Evolutionary conservation across 2,888 invertebrate genomes (phyloP), one percentile per base, ranked within the genome.

Genomic region (Andricus quercusramuli): DNA sequence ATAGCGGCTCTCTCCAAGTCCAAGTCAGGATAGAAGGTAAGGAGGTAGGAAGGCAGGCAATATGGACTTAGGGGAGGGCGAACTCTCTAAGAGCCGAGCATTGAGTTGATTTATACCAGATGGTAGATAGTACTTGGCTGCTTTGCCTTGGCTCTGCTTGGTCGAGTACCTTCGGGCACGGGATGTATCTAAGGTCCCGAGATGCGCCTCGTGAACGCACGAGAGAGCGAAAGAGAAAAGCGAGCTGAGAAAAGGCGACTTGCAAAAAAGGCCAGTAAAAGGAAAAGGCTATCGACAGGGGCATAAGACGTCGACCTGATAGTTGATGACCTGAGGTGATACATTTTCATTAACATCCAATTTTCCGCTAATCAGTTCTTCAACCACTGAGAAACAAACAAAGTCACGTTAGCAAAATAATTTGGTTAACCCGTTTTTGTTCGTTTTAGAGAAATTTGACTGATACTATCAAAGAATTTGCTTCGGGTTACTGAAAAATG

Each of bases 101-200:
- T 90, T 89, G 90, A 90, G 90, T 92, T 92, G 91, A 92, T 92
- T 92, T 92, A 92, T 92, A 89, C 91, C 90, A 92, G 91, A 92
- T 92, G 90, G 89, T 89, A 92, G 91, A 92, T 92, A 92, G 89
- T 83, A 84, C 85, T 84, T 88, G 88, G 89, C 87, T 89, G 88
- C 88, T 89, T 87, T 89, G 87, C 89, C 85, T 87, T 80, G 87
- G 81, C 85, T 84, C 80, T 84, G 85, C 86, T 32, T 56, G 74
- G 17, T 32, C 51, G 56, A 56, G 56, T 74, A 74, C 74, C 74
- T 74, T 74, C n/a, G 56, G 74, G 74, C 74, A 59, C 74, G 74
- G 74, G 74, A 74, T 56, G 74, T 32, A 74, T 56, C 51, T 74
- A 32, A 56, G 56, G 51, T 74, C 51, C 20, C 29, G 70, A 74